Evolutionary conservation across 1,140 invertebrate species (phyloP).

Genomic region (Papilio aristodemus): DNA sequence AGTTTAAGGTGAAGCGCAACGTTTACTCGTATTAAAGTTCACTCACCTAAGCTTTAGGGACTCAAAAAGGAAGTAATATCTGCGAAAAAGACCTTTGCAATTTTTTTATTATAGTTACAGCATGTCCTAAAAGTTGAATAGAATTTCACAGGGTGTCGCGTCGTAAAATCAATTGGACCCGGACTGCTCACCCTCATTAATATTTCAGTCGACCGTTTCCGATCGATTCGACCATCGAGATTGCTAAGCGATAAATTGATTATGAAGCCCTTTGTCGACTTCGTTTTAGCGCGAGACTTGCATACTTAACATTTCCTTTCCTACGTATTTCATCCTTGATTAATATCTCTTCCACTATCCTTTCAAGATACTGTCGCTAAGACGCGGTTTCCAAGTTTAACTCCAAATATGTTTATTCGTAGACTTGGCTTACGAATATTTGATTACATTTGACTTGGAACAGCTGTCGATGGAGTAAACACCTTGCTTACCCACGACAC

Average conservation of each 20-base stretch:
- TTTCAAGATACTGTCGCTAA: background rate
- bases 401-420: too few species aligned
- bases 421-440: too few species aligned
- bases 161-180: constrained; percentile 33
- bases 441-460: too few species aligned
- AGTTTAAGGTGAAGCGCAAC: too few species aligned
- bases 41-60: too few species aligned
- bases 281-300: constrained; percentile 41
- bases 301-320: constrained; percentile 22
- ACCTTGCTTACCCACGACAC: too few species aligned
- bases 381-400: too few species aligned
- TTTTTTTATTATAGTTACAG: constrained; percentile 9
- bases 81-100: background rate
- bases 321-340: background rate
- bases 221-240: constrained; percentile 44
- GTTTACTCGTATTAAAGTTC: too few species aligned
- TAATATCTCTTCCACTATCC: background rate
- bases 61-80: background rate
- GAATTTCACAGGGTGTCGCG: constrained; percentile 34
- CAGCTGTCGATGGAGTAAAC: too few species aligned
- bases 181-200: constrained; percentile 41
- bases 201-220: constrained; percentile 46
- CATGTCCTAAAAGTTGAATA: constrained; percentile 22
- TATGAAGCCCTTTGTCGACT: constrained; percentile 45
- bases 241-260: constrained; percentile 50